Evolutionary conservation across 2,888 invertebrate genomes (phyloP).

Genomic region (Oligia latruncula): DNA sequence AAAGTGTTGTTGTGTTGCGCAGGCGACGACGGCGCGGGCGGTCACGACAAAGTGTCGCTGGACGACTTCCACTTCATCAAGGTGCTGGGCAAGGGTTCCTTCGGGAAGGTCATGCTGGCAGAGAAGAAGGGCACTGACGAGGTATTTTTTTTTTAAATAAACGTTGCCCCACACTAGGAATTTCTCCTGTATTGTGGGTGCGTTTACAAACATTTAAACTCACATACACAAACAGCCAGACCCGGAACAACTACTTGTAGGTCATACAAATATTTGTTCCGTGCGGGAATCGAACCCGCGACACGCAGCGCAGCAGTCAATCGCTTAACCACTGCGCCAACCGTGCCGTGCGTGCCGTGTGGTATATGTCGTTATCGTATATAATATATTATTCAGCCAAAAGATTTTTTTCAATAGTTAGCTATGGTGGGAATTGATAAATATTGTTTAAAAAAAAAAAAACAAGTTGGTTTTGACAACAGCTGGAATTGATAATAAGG

Average conservation of each 20-base stretch:
- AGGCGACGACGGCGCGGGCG: conserved; percentile 70
- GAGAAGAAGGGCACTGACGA: conserved; percentile 98
- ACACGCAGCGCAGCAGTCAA: too few species aligned
- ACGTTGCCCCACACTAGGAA: too few species aligned
- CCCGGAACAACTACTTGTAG: too few species aligned
- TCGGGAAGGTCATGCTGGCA: conserved; percentile 99
- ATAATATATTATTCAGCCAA: background rate
- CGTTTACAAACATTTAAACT: too few species aligned
- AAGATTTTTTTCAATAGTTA: background rate
- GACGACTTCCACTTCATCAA: conserved; percentile 99
- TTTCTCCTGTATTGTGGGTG: too few species aligned
- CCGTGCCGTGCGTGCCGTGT: too few species aligned
- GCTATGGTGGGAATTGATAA: background rate
- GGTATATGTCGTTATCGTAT: conserved; percentile 48
- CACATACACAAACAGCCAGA: too few species aligned
- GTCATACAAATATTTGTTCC: too few species aligned
- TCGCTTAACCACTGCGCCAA: too few species aligned
- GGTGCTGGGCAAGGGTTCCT: conserved; percentile 99
- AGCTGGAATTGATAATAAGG: background rate
- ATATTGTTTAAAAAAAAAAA: background rate
- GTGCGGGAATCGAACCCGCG: too few species aligned
- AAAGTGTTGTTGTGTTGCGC: conserved; percentile 32
- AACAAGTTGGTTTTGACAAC: background rate
- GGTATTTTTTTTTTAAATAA: too few species aligned
- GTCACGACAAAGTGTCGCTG: conserved; percentile 91